Evolutionary conservation across 2,113 vertebrate species (phyloP).

Genomic region (Trematocara unimaculatum): DNA sequence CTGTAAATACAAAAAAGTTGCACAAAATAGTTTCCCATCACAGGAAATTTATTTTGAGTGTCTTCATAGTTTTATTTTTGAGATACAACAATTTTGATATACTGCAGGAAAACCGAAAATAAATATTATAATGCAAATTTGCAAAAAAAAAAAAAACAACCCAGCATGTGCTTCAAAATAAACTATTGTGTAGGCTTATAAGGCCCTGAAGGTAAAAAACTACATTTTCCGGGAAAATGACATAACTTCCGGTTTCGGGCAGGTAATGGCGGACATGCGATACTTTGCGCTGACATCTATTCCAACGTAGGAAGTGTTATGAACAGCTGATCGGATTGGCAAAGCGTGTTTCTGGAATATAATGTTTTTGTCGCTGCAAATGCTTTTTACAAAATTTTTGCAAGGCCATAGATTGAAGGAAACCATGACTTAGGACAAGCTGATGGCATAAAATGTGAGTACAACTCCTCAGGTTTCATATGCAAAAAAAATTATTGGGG

Average conservation of each 20-base stretch:
- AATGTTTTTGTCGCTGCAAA: neutral
- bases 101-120: neutral
- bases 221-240: neutral
- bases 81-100: neutral
- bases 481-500: neutral
- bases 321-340: neutral
- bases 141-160: rapidly evolving
- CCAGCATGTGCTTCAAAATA: neutral
- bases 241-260: neutral
- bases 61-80: neutral
- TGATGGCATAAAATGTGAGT: neutral
- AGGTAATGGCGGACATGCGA: neutral
- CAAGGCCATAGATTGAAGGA: neutral
- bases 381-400: neutral
- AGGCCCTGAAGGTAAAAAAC: neutral
- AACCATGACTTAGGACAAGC: neutral
- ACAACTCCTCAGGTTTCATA: neutral
- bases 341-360: neutral
- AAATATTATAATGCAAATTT: neutral
- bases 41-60: neutral
- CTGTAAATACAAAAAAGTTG: neutral
- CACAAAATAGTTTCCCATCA: neutral
- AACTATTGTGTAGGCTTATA: neutral
- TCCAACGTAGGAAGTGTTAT: neutral
- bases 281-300: neutral